Percentiles rank a stretch among this genome's conserved stretches.
These are phyloP conservation scores for Planiliza haematocheilus DNA, from an alignment of 2,113 vertebrate species.

Conservation along the genomic window DNA sequence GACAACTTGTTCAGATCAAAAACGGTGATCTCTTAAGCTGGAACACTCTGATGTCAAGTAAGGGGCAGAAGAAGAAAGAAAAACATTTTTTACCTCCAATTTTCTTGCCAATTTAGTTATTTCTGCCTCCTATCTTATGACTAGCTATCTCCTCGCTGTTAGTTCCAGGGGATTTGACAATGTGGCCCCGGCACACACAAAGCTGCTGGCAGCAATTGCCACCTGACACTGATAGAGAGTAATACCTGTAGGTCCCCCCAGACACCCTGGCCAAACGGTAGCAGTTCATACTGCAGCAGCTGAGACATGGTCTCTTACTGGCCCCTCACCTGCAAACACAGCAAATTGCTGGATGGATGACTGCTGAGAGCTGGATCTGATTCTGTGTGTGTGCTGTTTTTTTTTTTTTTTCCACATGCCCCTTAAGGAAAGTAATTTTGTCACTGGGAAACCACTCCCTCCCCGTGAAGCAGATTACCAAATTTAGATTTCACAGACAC, in stretches of 20 bases:
- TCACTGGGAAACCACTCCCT: background rate
- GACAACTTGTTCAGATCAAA: too few relatives aligned
- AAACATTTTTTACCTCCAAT: background rate
- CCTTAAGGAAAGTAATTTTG: constrained; percentile 8
- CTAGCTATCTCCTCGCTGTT: background rate
- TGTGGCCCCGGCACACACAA: background rate
- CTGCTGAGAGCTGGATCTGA: constrained; percentile 8
- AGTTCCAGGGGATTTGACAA: background rate
- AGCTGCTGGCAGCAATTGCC: background rate
- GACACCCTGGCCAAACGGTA: background rate
- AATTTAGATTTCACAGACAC: constrained; percentile 2
- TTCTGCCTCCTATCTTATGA: background rate
- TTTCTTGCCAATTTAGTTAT: background rate
- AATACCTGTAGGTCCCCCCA: background rate
- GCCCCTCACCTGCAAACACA: constrained; percentile 9
- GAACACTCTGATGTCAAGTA: too few relatives aligned
- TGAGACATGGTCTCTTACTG: background rate
- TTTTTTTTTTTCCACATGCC: background rate
- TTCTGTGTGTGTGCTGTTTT: background rate
- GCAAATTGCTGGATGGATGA: constrained; percentile 10
- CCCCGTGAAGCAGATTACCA: background rate
- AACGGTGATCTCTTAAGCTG: too few relatives aligned
- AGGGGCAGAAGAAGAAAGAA: too few relatives aligned
- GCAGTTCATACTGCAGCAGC: background rate
- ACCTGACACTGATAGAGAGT: background rate